phyloP scores from a whole-genome alignment of 2,797 vertebrate species.

The Girardinus metallicus region DNA sequence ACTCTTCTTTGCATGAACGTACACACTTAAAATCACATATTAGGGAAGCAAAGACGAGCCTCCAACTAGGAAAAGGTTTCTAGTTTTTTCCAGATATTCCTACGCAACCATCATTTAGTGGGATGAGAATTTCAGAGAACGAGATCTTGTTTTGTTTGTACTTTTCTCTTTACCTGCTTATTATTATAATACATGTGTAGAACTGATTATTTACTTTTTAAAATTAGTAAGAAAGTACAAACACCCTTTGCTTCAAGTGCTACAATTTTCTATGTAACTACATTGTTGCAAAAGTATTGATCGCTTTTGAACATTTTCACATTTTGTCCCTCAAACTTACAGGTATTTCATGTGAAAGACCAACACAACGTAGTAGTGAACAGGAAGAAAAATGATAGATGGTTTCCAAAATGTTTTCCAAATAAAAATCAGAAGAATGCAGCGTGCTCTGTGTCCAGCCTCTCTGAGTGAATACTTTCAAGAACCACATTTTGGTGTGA shows the following conservation, averaged over 20 bases:
- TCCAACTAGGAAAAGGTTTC: conserved; percentile 2
- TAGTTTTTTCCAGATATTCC: neutral
- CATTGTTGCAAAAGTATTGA: neutral
- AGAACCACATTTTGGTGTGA: neutral
- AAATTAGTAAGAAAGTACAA: conserved; percentile 1
- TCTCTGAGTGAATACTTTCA: neutral
- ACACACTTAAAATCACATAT: neutral
- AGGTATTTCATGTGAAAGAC: neutral
- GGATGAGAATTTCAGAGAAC: neutral
- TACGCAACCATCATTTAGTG: neutral
- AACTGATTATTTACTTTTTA: conserved; percentile 14
- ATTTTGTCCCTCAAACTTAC: neutral
- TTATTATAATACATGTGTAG: neutral
- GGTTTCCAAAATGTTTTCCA: neutral
- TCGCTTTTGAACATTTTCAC: neutral
- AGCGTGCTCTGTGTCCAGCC: neutral
- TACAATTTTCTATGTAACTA: neutral
- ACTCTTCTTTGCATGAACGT: neutral
- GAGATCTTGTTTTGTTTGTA: neutral
- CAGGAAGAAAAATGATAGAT: neutral
- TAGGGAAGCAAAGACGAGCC: neutral
- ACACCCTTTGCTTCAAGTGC: neutral
- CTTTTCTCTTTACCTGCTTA: neutral
- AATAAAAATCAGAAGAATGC: neutral
- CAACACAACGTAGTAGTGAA: neutral